Percentiles rank a stretch among this genome's conserved stretches.
Conservation (phyloP, 2,888 invertebrate species). For the Helobdella robusta region DNA sequence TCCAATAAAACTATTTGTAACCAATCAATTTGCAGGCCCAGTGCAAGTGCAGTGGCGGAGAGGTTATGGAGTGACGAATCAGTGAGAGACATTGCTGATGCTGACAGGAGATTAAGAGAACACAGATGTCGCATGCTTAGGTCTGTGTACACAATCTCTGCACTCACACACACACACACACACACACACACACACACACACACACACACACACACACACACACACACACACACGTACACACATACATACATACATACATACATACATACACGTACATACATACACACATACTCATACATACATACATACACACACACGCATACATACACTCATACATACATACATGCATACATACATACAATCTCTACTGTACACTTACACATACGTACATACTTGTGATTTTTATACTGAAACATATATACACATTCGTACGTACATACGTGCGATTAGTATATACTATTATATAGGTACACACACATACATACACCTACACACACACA, state of each 20-base stretch:
- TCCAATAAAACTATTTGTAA: neutral
- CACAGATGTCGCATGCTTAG: slow-evolving; percentile 62
- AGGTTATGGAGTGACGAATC: slow-evolving; percentile 60
- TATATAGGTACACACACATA: neutral
- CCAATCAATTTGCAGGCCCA: slow-evolving; percentile 52
- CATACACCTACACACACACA: neutral
- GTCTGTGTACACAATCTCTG: neutral
- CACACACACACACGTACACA: too few relatives aligned
- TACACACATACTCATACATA: too few relatives aligned
- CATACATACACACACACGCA: too few relatives aligned
- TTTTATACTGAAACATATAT: too few relatives aligned
- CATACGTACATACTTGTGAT: too few relatives aligned
- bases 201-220: neutral
- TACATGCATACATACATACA: too few relatives aligned
- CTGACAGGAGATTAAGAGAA: slow-evolving; percentile 60
- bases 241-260: too few relatives aligned
- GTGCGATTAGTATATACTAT: too few relatives aligned
- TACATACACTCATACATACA: too few relatives aligned
- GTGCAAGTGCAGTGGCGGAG: slow-evolving; percentile 76
- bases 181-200: neutral
- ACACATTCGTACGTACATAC: too few relatives aligned
- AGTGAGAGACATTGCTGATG: slow-evolving; percentile 50
- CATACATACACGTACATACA: too few relatives aligned
- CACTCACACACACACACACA: neutral
- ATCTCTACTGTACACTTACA: too few relatives aligned